These are phyloP conservation scores for Agrochola litura DNA, from an alignment of 2,888 invertebrate species.

Conservation along the genomic window DNA sequence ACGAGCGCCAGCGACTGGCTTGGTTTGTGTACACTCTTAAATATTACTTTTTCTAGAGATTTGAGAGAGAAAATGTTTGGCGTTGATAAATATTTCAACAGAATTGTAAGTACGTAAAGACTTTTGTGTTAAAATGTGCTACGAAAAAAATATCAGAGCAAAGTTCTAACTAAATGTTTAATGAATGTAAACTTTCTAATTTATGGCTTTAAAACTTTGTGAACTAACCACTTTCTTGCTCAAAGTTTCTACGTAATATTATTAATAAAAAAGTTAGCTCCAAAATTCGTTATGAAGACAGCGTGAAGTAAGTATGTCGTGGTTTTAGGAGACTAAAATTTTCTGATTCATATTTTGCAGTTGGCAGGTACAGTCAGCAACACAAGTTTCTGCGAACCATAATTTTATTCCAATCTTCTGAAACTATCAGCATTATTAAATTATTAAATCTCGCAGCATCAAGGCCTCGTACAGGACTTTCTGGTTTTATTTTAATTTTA, in stretches of 20 bases:
- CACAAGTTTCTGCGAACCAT: not conserved
- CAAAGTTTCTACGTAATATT: constrained; percentile 1
- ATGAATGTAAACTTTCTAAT: constrained; percentile 10
- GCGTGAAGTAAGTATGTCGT: not conserved
- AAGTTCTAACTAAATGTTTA: not conserved
- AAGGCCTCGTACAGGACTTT: too few relatives aligned
- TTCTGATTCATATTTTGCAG: constrained; percentile 1
- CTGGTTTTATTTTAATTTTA: too few relatives aligned
- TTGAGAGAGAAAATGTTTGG: not conserved
- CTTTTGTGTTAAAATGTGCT: not conserved
- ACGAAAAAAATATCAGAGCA: not conserved
- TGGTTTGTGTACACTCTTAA: constrained; percentile 2
- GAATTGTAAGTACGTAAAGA: not conserved
- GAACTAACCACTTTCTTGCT: not conserved
- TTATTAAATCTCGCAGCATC: too few relatives aligned
- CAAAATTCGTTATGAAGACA: not conserved
- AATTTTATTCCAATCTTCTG: not conserved
- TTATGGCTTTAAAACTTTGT: constrained; percentile 8
- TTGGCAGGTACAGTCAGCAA: not conserved
- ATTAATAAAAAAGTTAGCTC: constrained; percentile 21
- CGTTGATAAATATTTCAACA: constrained; percentile 2
- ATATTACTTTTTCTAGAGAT: not conserved
- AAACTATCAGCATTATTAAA: too few relatives aligned
- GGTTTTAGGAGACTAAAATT: not conserved
- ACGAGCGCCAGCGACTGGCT: constrained; percentile 4